Evolutionary conservation across 2,888 invertebrate species (phyloP).

Genomic region (Trissolcus brochymenae): DNA sequence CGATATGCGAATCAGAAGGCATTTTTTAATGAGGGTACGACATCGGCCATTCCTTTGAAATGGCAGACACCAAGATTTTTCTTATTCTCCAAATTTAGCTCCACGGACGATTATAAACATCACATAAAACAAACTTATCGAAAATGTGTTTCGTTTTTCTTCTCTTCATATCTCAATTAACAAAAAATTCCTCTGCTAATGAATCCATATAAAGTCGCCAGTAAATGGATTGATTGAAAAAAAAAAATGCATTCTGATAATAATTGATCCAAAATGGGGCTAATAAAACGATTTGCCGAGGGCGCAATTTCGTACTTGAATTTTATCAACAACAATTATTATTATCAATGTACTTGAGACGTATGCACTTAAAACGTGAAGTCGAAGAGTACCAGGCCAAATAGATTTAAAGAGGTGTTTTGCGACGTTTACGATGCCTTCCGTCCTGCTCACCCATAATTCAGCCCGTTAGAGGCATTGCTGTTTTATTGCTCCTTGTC

Average conservation of each 20-base stretch:
- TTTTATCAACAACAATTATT: constrained; percentile 34
- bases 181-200: neutral
- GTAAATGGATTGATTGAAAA: neutral
- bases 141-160: neutral
- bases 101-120: constrained; percentile 35
- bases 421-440: constrained; percentile 60
- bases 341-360: constrained; percentile 41
- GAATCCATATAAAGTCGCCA: neutral
- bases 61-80: constrained; percentile 27
- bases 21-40: constrained; percentile 63
- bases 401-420: constrained; percentile 60
- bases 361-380: constrained; percentile 46
- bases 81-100: constrained; percentile 17
- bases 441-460: constrained; percentile 65
- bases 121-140: constrained; percentile 17
- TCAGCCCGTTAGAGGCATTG: constrained; percentile 67
- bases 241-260: neutral
- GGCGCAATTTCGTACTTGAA: constrained; percentile 9
- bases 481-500: constrained; percentile 64
- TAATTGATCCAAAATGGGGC: neutral
- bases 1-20: constrained; percentile 65
- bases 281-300: neutral
- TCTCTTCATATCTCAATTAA: neutral
- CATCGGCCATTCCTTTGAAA: constrained; percentile 59
- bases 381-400: constrained; percentile 55